Percentiles rank a stretch among this genome's conserved stretches.
Conservation (phyloP, 2,797 vertebrate species). For the Gadopsis marmoratus region DNA sequence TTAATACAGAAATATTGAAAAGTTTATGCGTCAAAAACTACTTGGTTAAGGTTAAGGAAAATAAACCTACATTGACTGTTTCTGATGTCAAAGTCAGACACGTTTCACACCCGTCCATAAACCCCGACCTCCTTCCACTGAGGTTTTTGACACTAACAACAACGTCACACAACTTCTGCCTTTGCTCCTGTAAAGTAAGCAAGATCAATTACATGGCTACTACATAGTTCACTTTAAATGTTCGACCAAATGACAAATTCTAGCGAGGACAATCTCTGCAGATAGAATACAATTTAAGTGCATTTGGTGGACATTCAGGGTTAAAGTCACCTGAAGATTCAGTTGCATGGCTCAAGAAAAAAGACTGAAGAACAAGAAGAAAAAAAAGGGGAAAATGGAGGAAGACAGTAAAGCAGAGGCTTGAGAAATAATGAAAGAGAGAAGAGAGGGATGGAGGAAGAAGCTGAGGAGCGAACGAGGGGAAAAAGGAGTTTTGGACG, state of each 20-base stretch:
- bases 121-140: background rate
- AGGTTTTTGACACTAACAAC: background rate
- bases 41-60: no score
- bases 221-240: background rate
- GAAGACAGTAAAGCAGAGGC: background rate
- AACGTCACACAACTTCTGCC: background rate
- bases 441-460: background rate
- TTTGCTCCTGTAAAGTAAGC: background rate
- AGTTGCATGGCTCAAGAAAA: background rate
- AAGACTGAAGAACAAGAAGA: no score
- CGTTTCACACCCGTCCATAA: background rate
- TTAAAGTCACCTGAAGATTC: background rate
- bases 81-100: background rate
- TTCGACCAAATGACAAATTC: no score
- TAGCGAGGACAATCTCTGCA: background rate
- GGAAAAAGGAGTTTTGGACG: background rate
- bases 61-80: background rate
- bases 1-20: background rate
- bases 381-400: accelerated
- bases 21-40: no score
- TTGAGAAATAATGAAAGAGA: background rate
- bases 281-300: background rate
- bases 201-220: background rate
- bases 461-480: background rate
- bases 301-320: no score